Evolutionary conservation across 2,797 vertebrate species (phyloP).

Genomic region (Pristis pectinata): DNA sequence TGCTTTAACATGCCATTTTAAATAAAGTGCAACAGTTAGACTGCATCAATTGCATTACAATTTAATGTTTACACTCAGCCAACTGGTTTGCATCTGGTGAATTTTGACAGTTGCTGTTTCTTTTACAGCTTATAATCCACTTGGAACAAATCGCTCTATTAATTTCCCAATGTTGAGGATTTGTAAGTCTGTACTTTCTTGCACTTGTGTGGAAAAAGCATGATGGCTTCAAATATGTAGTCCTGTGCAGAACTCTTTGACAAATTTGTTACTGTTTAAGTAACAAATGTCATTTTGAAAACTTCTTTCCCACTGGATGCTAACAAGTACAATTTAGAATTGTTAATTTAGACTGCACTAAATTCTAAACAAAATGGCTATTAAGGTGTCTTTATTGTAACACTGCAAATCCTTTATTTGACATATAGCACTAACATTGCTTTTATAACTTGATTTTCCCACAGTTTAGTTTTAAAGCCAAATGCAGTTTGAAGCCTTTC

Average conservation of each 20-base stretch:
- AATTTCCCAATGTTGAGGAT: conserved; percentile 35
- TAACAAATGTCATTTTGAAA: background rate
- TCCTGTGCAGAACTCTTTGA: background rate
- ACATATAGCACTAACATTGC: background rate
- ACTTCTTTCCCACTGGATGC: background rate
- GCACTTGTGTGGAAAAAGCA: conserved; percentile 19
- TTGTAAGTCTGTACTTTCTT: conserved; percentile 34
- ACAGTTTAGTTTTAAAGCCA: no score
- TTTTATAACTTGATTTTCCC: background rate
- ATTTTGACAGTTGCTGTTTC: conserved; percentile 31
- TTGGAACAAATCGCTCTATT: conserved; percentile 24
- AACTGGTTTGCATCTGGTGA: background rate
- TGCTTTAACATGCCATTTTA: no score
- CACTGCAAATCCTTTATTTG: background rate
- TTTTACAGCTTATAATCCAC: conserved; percentile 35
- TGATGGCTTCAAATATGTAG: conserved; percentile 15
- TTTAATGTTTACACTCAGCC: background rate
- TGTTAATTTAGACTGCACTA: background rate
- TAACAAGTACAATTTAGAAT: background rate
- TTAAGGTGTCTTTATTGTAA: background rate
- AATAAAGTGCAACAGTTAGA: background rate
- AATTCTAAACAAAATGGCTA: background rate
- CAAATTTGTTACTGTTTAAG: background rate
- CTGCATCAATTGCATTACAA: conserved; percentile 13
- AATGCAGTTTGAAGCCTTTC: background rate